These are phyloP conservation scores for Diplodus puntazzo DNA, from an alignment of 2,797 vertebrate genomes.

Conservation along the genomic window DNA sequence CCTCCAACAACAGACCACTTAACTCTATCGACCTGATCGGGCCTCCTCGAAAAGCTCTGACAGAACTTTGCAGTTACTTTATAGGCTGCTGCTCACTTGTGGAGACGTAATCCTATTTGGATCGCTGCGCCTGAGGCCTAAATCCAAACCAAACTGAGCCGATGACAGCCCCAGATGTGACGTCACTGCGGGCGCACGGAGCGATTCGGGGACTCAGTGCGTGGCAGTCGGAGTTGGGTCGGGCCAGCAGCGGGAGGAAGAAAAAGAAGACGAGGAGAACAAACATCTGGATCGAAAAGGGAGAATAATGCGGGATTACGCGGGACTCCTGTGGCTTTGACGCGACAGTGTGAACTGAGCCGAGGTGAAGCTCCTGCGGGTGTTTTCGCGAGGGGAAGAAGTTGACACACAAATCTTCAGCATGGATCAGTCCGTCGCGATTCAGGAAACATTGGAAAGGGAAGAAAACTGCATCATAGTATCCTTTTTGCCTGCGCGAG, in stretches of 20 bases:
- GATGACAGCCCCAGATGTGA: constrained; percentile 70
- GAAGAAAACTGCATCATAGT: constrained; percentile 89
- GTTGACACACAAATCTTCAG: constrained; percentile 28
- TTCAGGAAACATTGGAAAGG: constrained; percentile 89
- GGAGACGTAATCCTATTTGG: constrained; percentile 13
- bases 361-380: constrained; percentile 1
- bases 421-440: constrained; percentile 95
- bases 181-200: constrained; percentile 65
- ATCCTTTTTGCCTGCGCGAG: constrained; percentile 84
- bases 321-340: background rate
- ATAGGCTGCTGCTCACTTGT: background rate
- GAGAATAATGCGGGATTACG: constrained; percentile 51
- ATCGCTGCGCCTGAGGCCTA: constrained; percentile 22
- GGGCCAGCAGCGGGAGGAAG: constrained; percentile 30
- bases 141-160: constrained; percentile 42
- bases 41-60: background rate
- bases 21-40: background rate
- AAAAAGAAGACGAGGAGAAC: background rate
- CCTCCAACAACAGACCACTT: background rate
- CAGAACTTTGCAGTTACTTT: background rate
- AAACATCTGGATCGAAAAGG: constrained; percentile 61
- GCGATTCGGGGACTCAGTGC: constrained; percentile 66
- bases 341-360: constrained; percentile 25
- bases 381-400: constrained; percentile 5
- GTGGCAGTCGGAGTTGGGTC: constrained; percentile 72